These are phyloP conservation scores for Oncorhynchus gorbuscha DNA, from an alignment of 2,113 vertebrate species.

Conservation along the genomic window DNA sequence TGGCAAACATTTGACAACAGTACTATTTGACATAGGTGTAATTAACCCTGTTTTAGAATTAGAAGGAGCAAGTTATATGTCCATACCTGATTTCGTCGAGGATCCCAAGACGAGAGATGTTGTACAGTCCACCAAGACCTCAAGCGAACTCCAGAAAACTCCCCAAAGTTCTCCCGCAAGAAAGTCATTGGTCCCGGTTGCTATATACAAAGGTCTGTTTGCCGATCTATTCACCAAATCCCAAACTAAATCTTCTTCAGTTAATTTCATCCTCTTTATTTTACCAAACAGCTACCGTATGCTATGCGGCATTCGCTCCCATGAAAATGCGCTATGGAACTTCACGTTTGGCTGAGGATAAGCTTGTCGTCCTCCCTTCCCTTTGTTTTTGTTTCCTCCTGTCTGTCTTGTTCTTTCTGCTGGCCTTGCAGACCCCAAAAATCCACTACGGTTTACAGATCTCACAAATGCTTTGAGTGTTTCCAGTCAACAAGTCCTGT, in stretches of 20 bases:
- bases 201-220: conserved; percentile 77
- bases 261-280: conserved; percentile 50
- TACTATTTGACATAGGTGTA: conserved; percentile 25
- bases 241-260: conserved; percentile 46
- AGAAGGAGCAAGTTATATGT: conserved; percentile 27
- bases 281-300: conserved; percentile 58
- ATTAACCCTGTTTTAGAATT: conserved; percentile 41
- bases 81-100: conserved; percentile 39
- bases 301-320: conserved; percentile 58
- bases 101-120: conserved; percentile 42
- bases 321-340: conserved; percentile 37
- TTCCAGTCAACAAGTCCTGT: conserved; percentile 23
- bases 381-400: conserved; percentile 32
- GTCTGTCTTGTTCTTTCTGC: conserved; percentile 36
- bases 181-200: conserved; percentile 74
- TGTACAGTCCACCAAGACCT: conserved; percentile 35
- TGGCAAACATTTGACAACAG: conserved; percentile 6
- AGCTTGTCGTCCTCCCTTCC: conserved; percentile 60
- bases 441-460: conserved; percentile 32
- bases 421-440: conserved; percentile 49
- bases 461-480: conserved; percentile 30
- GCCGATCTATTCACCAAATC: conserved; percentile 55
- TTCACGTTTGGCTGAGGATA: conserved; percentile 50
- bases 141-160: conserved; percentile 50
- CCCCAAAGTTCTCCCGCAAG: conserved; percentile 57